A percentile compares a stretch with the other conserved stretches of the same genome.
Conservation (phyloP, 2,888 invertebrate species). For the Mellilla xanthometata region DNA sequence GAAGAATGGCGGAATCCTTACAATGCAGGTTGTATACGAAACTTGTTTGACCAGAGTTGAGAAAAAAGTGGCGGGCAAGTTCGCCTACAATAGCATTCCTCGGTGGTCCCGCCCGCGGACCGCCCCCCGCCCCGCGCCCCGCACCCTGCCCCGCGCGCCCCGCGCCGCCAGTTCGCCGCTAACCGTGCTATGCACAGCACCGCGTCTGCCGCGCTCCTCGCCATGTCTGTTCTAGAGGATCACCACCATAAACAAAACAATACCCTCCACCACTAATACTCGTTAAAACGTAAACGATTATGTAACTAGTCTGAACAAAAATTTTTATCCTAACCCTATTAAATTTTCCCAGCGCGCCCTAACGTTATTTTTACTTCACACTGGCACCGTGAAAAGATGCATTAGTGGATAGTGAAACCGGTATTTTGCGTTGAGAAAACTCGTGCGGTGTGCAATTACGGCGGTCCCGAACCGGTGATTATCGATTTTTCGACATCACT, state of each 20-base stretch:
- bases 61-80: slow-evolving; percentile 80
- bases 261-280: slow-evolving; percentile 37
- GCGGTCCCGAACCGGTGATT: slow-evolving; percentile 53
- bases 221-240: slow-evolving; percentile 48
- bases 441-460: slow-evolving; percentile 53
- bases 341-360: slow-evolving; percentile 13
- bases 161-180: slow-evolving; percentile 59
- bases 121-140: slow-evolving; percentile 61
- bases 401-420: slow-evolving; percentile 53
- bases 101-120: slow-evolving; percentile 61
- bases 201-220: slow-evolving; percentile 51
- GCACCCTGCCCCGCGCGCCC: slow-evolving; percentile 38
- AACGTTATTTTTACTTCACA: slow-evolving; percentile 34
- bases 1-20: slow-evolving; percentile 81
- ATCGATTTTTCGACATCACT: slow-evolving; percentile 68
- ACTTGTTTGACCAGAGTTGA: slow-evolving; percentile 81
- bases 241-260: slow-evolving; percentile 52
- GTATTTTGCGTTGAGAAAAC: slow-evolving; percentile 59
- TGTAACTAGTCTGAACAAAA: slow-evolving; percentile 29
- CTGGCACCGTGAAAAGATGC: slow-evolving; percentile 40
- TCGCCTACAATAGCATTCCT: slow-evolving; percentile 82
- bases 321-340: slow-evolving; percentile 13
- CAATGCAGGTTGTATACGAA: slow-evolving; percentile 82
- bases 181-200: too few species aligned
- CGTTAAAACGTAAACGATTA: slow-evolving; percentile 24